phyloP scores from a whole-genome alignment of 2,113 vertebrate genomes.

The Lophochroa leadbeateri region DNA sequence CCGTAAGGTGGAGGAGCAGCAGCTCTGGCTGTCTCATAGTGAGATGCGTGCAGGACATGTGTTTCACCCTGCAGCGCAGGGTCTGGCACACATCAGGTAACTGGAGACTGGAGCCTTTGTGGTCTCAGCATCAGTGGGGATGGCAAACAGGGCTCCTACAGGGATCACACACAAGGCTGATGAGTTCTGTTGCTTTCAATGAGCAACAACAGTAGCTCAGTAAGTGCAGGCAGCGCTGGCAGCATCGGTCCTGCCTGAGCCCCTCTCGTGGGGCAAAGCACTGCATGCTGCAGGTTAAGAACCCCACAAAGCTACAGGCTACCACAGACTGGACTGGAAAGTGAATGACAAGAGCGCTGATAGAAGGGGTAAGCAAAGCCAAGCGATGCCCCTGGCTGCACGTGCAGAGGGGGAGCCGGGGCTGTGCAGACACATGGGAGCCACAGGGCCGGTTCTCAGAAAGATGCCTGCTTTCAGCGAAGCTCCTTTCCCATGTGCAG shows the following conservation, averaged over 20 bases:
- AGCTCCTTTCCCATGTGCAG: background rate
- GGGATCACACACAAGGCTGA: fast-evolving
- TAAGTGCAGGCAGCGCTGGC: background rate
- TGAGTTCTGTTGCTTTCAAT: background rate
- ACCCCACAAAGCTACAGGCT: background rate
- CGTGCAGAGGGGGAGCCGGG: fast-evolving
- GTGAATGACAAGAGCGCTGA: fast-evolving
- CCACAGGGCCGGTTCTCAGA: background rate
- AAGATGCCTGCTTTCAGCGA: background rate
- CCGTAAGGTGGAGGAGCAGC: background rate
- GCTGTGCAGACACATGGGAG: fast-evolving
- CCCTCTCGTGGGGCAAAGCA: background rate
- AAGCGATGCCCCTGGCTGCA: fast-evolving
- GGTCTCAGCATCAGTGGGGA: fast-evolving
- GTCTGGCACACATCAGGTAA: no score
- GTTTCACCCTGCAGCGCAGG: fast-evolving
- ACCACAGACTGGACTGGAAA: background rate
- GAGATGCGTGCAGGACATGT: fast-evolving
- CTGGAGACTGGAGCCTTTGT: background rate
- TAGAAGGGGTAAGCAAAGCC: background rate
- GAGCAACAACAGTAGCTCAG: fast-evolving
- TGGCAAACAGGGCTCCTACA: background rate
- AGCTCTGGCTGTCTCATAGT: background rate
- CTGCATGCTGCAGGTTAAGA: background rate
- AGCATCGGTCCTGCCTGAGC: fast-evolving